Evolutionary conservation across 2,113 vertebrate genomes (phyloP), one percentile per base, ranked within the genome.

Genomic region (Sakesphorus luctuosus): DNA sequence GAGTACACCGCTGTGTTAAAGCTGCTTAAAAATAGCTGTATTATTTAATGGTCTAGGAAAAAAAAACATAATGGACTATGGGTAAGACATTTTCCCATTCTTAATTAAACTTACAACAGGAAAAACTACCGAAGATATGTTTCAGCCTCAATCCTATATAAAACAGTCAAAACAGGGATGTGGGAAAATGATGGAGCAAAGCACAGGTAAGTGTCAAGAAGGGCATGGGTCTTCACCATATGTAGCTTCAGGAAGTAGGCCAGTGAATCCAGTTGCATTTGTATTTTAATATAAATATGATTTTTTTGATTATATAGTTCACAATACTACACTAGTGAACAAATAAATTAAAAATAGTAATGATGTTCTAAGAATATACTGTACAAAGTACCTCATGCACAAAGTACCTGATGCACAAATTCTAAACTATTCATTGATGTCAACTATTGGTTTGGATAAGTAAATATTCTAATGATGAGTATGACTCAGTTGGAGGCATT

Each of bases 21-120:
- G 69, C 87, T 98, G 95, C 97, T 97, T 98, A 79, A 97, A 97
- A 98, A 96, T 97, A 98, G 97, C 96, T 98, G 69, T 98, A 94
- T 97, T 98, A 96, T 98, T 98, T 98, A 96, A 97, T 98, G 97
- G 97, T 98, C 87, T 98, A 98, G 98, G 97, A 93, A 94, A 97
- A 97, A 94, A 16, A 28, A 52, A 28, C 49, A 89, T 98, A 98
- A 97, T 88, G 96, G 97, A 98, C 98, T 97, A 98, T 98, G 98
- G 98, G 98, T 98, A 98, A 98, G 98, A 98, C 94, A 97, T 98
- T 98, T 98, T 98, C 98, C 98, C 97, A 98, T 98, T 98, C 98
- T 98, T 98, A 98, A 98, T 98, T 98, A 98, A 98, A 98, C 98
- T 98, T 98, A 87, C 93, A 98, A 98, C 98, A 98, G 98, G 98